Evolutionary conservation across 1,140 invertebrate genomes (phyloP).

Genomic region (Drosophila malerkotliana): DNA sequence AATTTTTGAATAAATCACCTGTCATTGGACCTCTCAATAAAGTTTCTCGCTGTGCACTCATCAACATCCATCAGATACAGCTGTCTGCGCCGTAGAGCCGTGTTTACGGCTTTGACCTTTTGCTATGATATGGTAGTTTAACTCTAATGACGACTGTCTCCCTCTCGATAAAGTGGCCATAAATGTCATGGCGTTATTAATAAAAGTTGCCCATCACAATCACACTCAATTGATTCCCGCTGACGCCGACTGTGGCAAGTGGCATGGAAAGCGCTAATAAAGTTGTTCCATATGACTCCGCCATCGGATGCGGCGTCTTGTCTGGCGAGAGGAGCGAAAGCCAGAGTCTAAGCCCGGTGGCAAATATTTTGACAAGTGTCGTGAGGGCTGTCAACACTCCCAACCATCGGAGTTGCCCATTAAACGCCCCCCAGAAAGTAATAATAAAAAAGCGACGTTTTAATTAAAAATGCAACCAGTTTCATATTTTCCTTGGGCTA

Average conservation of each 20-base stretch:
- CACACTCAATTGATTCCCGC: constrained; percentile 62
- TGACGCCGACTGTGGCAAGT: constrained; percentile 6
- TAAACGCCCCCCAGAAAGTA: constrained; percentile 47
- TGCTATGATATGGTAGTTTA: constrained; percentile 61
- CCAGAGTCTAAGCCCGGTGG: constrained; percentile 30
- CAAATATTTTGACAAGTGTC: constrained; percentile 76
- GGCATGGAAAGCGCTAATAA: constrained; percentile 60
- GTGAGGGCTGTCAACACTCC: constrained; percentile 63
- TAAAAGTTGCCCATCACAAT: constrained; percentile 72
- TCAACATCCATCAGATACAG: constrained; percentile 32
- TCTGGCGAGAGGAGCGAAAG: constrained; percentile 36
- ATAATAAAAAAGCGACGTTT: constrained; percentile 31
- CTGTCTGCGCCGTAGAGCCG: constrained; percentile 35
- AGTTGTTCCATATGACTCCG: constrained; percentile 52
- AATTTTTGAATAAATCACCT: background rate
- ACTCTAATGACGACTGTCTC: constrained; percentile 59
- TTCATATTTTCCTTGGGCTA: constrained; percentile 21
- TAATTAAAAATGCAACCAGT: constrained; percentile 69
- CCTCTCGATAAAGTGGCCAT: constrained; percentile 52
- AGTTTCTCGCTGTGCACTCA: constrained; percentile 26
- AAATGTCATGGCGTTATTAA: constrained; percentile 71
- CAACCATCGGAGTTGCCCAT: constrained; percentile 9
- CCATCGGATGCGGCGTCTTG: constrained; percentile 9
- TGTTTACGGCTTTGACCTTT: constrained; percentile 77
- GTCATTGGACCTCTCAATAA: too few relatives aligned